A percentile compares a stretch with the other conserved stretches of the same genome.
phyloP scores from a whole-genome alignment of 1,140 invertebrate genomes.

The Habropoda laboriosa region DNA sequence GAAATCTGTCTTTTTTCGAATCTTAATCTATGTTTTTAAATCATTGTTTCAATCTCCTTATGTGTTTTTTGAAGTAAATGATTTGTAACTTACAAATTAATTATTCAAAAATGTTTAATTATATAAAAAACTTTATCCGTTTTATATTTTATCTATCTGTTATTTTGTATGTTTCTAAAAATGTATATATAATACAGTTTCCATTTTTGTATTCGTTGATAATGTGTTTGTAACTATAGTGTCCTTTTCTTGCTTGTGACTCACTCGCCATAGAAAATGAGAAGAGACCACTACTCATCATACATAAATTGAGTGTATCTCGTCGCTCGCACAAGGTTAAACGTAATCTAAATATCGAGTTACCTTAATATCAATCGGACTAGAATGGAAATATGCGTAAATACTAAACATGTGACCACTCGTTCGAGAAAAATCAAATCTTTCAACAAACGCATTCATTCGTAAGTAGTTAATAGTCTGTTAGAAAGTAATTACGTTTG shows the following conservation, averaged over 20 bases:
- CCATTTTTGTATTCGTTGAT: constrained; percentile 21
- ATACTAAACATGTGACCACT: constrained; percentile 1
- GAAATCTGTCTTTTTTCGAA: background rate
- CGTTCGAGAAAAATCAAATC: constrained; percentile 15
- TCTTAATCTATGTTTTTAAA: background rate
- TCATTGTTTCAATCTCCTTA: background rate
- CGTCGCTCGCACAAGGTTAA: background rate
- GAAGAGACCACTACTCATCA: background rate
- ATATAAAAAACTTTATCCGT: constrained; percentile 13
- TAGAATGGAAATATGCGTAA: constrained; percentile 32
- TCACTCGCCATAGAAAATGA: background rate
- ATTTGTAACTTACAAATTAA: constrained; percentile 18
- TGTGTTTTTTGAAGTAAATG: background rate
- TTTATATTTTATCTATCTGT: constrained; percentile 17
- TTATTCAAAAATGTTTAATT: constrained; percentile 25
- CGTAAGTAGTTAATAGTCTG: constrained; percentile 34
- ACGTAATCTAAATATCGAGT: constrained; percentile 18
- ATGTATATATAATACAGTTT: constrained; percentile 27
- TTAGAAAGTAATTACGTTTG: constrained; percentile 52
- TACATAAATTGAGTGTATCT: constrained; percentile 1
- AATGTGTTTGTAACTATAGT: background rate
- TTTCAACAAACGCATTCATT: constrained; percentile 24
- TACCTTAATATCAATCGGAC: constrained; percentile 39
- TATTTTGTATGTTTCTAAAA: constrained; percentile 30
- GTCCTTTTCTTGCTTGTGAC: background rate